Base-by-base conservation (phyloP, 2,113 vertebrate species). In the Dasyurus viverrinus region DNA sequence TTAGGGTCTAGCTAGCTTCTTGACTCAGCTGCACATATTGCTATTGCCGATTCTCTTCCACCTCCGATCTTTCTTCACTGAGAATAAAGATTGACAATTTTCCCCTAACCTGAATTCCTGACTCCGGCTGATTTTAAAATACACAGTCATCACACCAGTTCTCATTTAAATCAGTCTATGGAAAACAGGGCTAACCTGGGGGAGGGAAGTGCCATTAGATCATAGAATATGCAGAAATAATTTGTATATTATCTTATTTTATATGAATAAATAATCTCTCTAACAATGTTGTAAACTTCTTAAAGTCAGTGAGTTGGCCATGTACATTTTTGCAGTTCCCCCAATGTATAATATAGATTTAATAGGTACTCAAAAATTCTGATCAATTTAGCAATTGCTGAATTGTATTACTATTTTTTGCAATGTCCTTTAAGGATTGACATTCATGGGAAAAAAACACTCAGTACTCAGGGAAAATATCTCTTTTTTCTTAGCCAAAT, bases 151-250 rank as follows among this genome's bases (percentile, higher is more conserved):
- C n/a, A n/a, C n/a, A n/a, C n/a, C n/a, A 52, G 95, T 95, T 95
- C 96, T 90, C 90, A 0, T 96, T 94, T 93, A 47, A 94, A 92
- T 98, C 98, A 36, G 50, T 54, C 95, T 95, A 92, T 94, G 97
- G 97, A 98, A 96, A 97, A 97, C n/a, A 30, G 54, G 95, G 36
- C 14, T 6, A 22, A n/a, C 4, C 6, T 68, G 3, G 16, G 6
- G 97, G 55, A 97, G 97, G 91, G 30, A 36, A 68, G 53, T 95
- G 98, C 97, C 96, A 96, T 98, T 55, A 24, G 97, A 97, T 97
- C 98, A 98, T 55, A 93, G 97, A 95, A 97, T 97, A 95, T 97
- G 96, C 97, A 93, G 97, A 97, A 98, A 97, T 98, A 98, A 97
- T 12, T 68, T 68, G 4, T n/a, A 68, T 36, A 16, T 36, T 68